These are phyloP conservation scores for Crocuta crocuta DNA, from an alignment of 2,113 vertebrate species.

Conservation along the genomic window DNA sequence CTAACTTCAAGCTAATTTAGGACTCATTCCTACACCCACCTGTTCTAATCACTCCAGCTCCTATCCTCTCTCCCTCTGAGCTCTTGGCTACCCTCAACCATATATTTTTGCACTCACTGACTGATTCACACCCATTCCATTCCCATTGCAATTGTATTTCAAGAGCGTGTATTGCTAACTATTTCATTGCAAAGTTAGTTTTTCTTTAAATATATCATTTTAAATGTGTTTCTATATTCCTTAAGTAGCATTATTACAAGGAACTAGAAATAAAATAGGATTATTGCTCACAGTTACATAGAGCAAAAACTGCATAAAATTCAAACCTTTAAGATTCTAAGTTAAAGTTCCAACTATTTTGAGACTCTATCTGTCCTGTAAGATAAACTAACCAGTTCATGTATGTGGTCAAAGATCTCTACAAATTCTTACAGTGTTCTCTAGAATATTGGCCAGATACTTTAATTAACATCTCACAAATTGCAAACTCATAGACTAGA, in stretches of 20 bases:
- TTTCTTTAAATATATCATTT: neutral
- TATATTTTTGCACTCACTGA: neutral
- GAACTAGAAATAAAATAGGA: slow-evolving; percentile 13
- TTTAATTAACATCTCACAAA: slow-evolving; percentile 23
- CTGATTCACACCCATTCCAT: neutral
- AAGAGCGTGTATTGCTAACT: neutral
- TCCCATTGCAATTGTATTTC: neutral
- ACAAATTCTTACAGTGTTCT: neutral
- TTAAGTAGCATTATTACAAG: neutral
- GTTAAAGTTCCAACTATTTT: slow-evolving; percentile 4
- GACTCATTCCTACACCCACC: neutral
- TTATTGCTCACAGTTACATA: slow-evolving; percentile 20
- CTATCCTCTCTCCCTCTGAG: neutral
- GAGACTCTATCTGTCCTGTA: neutral
- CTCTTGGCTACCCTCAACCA: neutral
- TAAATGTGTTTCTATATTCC: slow-evolving; percentile 27
- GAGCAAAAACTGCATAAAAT: neutral
- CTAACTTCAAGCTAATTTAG: neutral
- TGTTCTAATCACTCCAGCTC: neutral
- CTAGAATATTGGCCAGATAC: neutral
- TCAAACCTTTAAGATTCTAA: neutral
- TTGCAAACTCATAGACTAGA: neutral
- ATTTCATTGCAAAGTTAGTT: neutral
- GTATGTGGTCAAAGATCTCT: slow-evolving; percentile 15
- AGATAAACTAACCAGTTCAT: neutral